Evolutionary conservation across 2,113 vertebrate species (phyloP), one percentile per base, ranked within the genome.

Genomic region (Aplodontia rufa): DNA sequence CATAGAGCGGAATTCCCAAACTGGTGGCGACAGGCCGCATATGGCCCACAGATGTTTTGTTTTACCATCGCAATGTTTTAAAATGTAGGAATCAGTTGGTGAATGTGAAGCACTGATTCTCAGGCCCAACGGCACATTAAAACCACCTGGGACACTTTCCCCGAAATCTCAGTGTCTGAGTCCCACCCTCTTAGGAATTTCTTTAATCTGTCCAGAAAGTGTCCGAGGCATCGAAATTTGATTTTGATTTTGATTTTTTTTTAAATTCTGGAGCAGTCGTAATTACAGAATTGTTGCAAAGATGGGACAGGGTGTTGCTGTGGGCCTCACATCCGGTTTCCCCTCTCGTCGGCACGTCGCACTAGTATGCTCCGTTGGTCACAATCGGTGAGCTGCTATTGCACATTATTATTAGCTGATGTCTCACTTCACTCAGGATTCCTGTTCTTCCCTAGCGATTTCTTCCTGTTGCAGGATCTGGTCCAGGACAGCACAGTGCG

Each of bases 1-100:
- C 55, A 60, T 68, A 58, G 53, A 88, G 66, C 51, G 66, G 90
- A 93, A 91, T 89, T 81, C 76, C 78, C 86, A 90, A 94, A 83
- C 82, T 87, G 78, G 93, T 96, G 94, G 91, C 14, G 47, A 96
- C 93, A 80, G 89, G 49, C 83, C 90, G 47, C 93, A 55, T 79
- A 76, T 76, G 93, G 94, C 93, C 89, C 82, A 85, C 91, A 96
- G 97, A 95, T 93, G 86, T 96, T 94, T 94, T 94, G 62, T 68
- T 95, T 96, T 94, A 89, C 64, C 66, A 64, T 83, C 83, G n/a
- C 85, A 81, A 62, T 83, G 60, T 90, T 91, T 84, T 71, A 58
- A 95, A 95, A 94, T 79, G 86, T 22, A 90, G 69, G 26, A 79
- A 84, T 49, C 1, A 11, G n/a, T 90, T 89, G 86, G 69, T 89